These are phyloP conservation scores for Malaclemys terrapin DNA, from an alignment of 2,113 vertebrate species.

Conservation along the genomic window DNA sequence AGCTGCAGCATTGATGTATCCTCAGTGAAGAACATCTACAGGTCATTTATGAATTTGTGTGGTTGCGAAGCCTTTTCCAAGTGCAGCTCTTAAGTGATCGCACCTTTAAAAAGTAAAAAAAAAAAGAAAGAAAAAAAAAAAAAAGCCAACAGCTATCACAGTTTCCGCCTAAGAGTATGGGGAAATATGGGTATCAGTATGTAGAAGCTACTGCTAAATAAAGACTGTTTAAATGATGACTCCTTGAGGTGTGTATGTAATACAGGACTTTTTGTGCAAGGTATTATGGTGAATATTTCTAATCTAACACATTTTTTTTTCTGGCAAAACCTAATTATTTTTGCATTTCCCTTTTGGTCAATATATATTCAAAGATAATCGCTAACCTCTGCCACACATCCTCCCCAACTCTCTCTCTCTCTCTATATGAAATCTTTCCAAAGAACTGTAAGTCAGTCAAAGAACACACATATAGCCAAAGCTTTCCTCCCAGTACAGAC, in stretches of 20 bases:
- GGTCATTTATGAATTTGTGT: neutral
- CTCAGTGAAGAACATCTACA: neutral
- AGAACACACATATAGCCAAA: neutral
- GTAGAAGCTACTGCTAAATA: neutral
- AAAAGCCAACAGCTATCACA: neutral
- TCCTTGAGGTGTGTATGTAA: neutral
- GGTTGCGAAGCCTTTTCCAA: neutral
- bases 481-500: neutral
- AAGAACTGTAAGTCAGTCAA: neutral
- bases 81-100: neutral
- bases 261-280: neutral
- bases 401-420: fast-evolving
- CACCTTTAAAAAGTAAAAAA: neutral
- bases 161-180: neutral
- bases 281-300: neutral
- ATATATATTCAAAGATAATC: neutral
- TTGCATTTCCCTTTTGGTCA: neutral
- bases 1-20: neutral
- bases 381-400: fast-evolving
- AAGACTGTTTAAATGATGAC: neutral
- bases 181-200: neutral
- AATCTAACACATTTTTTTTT: neutral
- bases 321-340: neutral
- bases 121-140: neutral
- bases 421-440: neutral